Conservation (phyloP, 37 sponge, comb jelly and placozoan species). For the Aphrocallistes beatrix region DNA sequence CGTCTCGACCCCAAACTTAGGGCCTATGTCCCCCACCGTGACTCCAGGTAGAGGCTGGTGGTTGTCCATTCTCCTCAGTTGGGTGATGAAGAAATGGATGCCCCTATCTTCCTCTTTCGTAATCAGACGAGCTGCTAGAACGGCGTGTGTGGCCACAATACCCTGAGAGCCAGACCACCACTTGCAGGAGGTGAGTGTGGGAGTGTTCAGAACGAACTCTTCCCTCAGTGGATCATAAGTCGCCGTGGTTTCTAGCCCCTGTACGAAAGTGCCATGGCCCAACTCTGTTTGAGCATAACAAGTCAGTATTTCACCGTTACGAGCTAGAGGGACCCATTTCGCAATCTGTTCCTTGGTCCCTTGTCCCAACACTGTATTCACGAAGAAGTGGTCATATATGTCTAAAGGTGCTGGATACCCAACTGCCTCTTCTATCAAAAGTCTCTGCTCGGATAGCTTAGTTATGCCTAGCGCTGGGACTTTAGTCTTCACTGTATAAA, state of each 20-base stretch:
- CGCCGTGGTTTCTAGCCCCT: slow-evolving; percentile 79
- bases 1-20: slow-evolving; percentile 60
- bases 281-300: slow-evolving; percentile 88
- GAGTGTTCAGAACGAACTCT: slow-evolving; percentile 68
- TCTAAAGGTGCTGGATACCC: neutral
- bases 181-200: slow-evolving; percentile 72
- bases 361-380: slow-evolving; percentile 33
- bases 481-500: neutral
- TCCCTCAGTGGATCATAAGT: slow-evolving; percentile 55
- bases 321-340: slow-evolving; percentile 64
- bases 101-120: slow-evolving; percentile 60
- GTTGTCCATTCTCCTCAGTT: slow-evolving; percentile 68
- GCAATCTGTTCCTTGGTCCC: slow-evolving; percentile 65
- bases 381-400: neutral
- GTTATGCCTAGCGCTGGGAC: neutral
- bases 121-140: slow-evolving; percentile 61
- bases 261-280: slow-evolving; percentile 75
- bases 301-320: slow-evolving; percentile 51
- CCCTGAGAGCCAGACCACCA: slow-evolving; percentile 80
- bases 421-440: neutral
- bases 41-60: slow-evolving; percentile 49
- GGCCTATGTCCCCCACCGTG: slow-evolving; percentile 86
- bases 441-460: neutral
- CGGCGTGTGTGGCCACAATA: slow-evolving; percentile 60
- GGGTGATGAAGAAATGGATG: slow-evolving; percentile 64